Evolutionary conservation across 2,113 vertebrate species (phyloP), one percentile per base, ranked within the genome.

Genomic region (Microcebus murinus): DNA sequence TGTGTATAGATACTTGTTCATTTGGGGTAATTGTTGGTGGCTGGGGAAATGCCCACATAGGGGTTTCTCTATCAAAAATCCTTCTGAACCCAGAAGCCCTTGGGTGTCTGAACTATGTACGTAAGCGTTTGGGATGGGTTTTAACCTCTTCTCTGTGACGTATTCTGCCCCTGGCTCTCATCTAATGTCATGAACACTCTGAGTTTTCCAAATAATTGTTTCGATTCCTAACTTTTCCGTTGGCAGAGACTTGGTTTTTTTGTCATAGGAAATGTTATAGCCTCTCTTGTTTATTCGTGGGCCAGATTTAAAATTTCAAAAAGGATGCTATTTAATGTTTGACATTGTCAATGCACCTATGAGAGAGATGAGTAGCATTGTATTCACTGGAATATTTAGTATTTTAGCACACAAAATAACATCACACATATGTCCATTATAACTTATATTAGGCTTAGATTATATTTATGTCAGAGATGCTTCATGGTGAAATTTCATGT

Each of bases 321-420:
- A 94, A 63, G 1, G 34, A 88, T 36, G 10, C 20, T 55, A 27
- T 87, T 84, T 55, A 73, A n/a, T 52, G 86, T 90, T 48, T 68
- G 70, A 59, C 80, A 20, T 45, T 36, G 7, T 67, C 14, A 84
- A 20, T 59, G 7, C 29, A 65, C 8, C 65, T 27, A 20, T 29
- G n/a, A 89, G 45, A 68, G 12, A 67, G 36, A 77, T 71, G 48
- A 65, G 13, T 50, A 77, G 67, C 12, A n/a, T 61, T 71, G 13
- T 86, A 83, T 65, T 97, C 50, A n/a, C 20, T 76, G 55, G n/a
- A 65, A 42, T 85, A 89, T n/a, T 91, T 88, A 86, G 29, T 34
- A 55, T 90, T 52, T 95, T 48, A 10, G 12, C 25, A 70, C 23
- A 57, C 8, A 80, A 80, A 87, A 55, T 83, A 77, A 11, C 42